Base-by-base conservation (phyloP, 2,797 vertebrate genomes). In the Nasua narica region DNA sequence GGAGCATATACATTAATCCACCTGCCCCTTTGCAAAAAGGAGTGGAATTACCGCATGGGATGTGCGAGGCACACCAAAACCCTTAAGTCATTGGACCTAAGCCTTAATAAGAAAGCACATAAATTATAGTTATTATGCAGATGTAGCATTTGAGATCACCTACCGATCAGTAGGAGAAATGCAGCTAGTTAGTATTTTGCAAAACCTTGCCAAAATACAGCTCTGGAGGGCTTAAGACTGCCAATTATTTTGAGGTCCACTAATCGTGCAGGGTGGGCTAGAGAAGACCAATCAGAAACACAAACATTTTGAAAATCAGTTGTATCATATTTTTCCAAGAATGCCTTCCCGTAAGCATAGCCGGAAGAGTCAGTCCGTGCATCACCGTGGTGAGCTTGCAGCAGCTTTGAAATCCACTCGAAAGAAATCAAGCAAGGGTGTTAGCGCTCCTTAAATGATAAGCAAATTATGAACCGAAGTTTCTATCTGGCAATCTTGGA, bases 101-200 rank as follows among this genome's bases (percentile, higher is more conserved):
- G 93, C 93, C 77, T 90, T 91, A 96, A 96, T 90, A 97, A 97
- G 81, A 97, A 98, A 95, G 96, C 46, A 87, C 54, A 94, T 76
- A 96, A 98, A 98, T 97, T 94, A 97, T 43, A 97, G 91, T 97
- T 82, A 97, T 97, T 96, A 96, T 93, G 91, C 58, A 96, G 94
- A 97, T 95, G 86, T 94, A 77, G 92, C 89, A 97, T 96, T 97
- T 97, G 46, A 74, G 87, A 96, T 95, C 93, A 95, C 95, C 95
- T 92, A 97, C 91, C 91, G 95, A 97, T 96, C 96, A 97, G 88
- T 81, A 90, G 87, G 74, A 93, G 86, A 96, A 97, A 96, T 52
- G 37, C 74, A 95, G 88, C 88, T 95, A 97, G 92, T 97, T 95
- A 96, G 90, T 90, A 87, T 95, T 97, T 96, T 97, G 91, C 79